A percentile compares a stretch with the other conserved stretches of the same genome.
These are phyloP conservation scores for Crotalus helleri DNA, from an alignment of 2,113 vertebrate species.

Conservation along the genomic window DNA sequence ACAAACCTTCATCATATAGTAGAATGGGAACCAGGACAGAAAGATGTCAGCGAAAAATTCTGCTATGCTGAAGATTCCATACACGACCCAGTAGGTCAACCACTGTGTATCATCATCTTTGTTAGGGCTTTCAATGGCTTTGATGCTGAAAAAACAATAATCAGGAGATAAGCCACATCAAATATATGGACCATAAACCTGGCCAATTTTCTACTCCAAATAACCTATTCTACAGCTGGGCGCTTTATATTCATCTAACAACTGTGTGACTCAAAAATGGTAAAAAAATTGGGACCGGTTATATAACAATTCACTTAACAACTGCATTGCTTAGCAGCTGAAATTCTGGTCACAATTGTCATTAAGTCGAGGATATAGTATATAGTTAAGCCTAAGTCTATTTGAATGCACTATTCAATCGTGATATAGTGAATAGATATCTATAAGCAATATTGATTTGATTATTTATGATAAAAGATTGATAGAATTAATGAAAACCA, in stretches of 20 bases:
- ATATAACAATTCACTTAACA: background rate
- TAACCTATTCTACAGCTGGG: background rate
- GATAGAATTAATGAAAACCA: background rate
- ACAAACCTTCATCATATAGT: constrained; percentile 94
- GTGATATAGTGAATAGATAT: background rate
- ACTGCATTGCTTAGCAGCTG: background rate
- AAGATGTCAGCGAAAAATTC: constrained; percentile 98
- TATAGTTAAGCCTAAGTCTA: background rate
- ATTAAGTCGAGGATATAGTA: background rate
- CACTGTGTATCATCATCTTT: constrained; percentile 98
- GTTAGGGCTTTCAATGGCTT: constrained; percentile 94
- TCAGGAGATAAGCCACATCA: constrained; percentile 1
- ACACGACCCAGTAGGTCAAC: constrained; percentile 99
- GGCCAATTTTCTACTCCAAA: background rate
- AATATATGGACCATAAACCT: background rate
- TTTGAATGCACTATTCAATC: background rate
- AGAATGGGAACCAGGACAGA: constrained; percentile 98
- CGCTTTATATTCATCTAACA: background rate
- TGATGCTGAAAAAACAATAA: constrained; percentile 79
- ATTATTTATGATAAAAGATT: background rate
- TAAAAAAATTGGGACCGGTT: background rate
- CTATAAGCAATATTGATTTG: background rate
- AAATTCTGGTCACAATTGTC: background rate
- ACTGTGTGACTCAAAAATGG: background rate
- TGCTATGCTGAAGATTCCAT: constrained; percentile 90